A percentile compares a stretch with the other conserved stretches of the same genome.
phyloP scores from a whole-genome alignment of 2,797 vertebrate species.

The Tachyglossus aculeatus region DNA sequence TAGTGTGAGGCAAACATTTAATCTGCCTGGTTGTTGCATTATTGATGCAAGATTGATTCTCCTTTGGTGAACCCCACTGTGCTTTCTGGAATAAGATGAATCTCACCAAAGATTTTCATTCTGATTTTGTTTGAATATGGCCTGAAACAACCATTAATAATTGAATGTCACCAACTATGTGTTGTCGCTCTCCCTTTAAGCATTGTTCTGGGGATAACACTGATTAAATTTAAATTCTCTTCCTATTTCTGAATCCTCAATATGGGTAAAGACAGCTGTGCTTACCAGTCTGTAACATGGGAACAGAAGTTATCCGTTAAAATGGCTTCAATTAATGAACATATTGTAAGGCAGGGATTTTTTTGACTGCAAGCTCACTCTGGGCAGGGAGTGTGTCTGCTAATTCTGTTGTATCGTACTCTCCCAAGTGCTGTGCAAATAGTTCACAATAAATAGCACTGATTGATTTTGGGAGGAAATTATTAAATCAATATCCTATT shows the following conservation, averaged over 20 bases:
- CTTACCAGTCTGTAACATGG: not conserved
- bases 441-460: too few species aligned
- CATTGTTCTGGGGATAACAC: too few species aligned
- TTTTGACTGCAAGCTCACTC: too few species aligned
- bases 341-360: not conserved
- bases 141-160: conserved; percentile 15
- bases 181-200: conserved; percentile 13
- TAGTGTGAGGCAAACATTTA: not conserved
- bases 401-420: too few species aligned
- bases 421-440: too few species aligned
- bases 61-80: conserved; percentile 32
- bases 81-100: conserved; percentile 43
- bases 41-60: conserved; percentile 56
- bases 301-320: not conserved
- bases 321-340: not conserved
- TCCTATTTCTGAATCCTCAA: not conserved
- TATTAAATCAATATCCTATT: not conserved
- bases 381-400: too few species aligned
- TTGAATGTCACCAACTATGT: conserved; percentile 26
- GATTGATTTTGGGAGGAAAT: too few species aligned
- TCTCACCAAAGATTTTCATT: conserved; percentile 27
- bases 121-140: conserved; percentile 38
- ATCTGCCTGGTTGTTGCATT: conserved; percentile 56
- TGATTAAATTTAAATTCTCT: conserved; percentile 9
- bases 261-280: not conserved